Conservation (phyloP, 1,140 invertebrate species). For the Lasioglossum albipes region DNA sequence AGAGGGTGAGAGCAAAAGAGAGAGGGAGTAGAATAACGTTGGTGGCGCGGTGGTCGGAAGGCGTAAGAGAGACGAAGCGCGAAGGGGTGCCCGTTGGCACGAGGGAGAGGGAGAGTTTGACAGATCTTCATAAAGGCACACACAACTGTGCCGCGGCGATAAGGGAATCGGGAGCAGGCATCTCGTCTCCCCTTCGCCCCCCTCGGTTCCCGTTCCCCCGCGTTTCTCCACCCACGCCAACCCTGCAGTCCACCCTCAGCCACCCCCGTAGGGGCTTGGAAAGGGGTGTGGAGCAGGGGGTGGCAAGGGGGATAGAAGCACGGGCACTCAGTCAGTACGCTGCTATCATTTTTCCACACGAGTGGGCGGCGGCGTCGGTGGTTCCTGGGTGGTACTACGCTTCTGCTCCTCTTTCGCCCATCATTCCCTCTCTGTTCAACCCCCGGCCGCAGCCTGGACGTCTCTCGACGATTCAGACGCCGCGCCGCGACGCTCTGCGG, state of each 20-base stretch:
- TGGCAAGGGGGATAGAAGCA: constrained; percentile 40
- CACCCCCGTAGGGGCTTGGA: constrained; percentile 39
- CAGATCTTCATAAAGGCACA: constrained; percentile 77
- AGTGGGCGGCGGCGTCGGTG: constrained; percentile 66
- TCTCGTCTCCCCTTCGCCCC: constrained; percentile 55
- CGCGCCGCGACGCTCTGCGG: constrained; percentile 4
- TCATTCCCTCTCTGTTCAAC: not conserved
- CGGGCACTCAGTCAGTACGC: constrained; percentile 68
- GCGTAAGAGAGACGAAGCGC: constrained; percentile 13
- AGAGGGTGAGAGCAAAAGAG: constrained; percentile 42
- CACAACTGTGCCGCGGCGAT: constrained; percentile 73
- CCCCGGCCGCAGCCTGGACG: not conserved
- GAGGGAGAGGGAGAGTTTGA: constrained; percentile 67
- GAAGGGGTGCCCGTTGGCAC: constrained; percentile 44
- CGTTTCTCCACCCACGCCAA: constrained; percentile 34
- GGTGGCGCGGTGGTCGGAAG: not conserved
- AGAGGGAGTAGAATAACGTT: constrained; percentile 41
- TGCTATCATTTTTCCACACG: constrained; percentile 71
- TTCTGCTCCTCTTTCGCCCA: constrained; percentile 35
- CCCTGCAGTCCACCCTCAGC: constrained; percentile 69
- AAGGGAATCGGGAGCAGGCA: constrained; percentile 73
- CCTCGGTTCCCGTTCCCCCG: constrained; percentile 13
- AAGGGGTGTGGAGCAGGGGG: constrained; percentile 23
- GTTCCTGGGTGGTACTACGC: constrained; percentile 60
- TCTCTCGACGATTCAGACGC: not conserved